phyloP scores from a whole-genome alignment of 2,113 vertebrate species.

The Centrocercus urophasianus region DNA sequence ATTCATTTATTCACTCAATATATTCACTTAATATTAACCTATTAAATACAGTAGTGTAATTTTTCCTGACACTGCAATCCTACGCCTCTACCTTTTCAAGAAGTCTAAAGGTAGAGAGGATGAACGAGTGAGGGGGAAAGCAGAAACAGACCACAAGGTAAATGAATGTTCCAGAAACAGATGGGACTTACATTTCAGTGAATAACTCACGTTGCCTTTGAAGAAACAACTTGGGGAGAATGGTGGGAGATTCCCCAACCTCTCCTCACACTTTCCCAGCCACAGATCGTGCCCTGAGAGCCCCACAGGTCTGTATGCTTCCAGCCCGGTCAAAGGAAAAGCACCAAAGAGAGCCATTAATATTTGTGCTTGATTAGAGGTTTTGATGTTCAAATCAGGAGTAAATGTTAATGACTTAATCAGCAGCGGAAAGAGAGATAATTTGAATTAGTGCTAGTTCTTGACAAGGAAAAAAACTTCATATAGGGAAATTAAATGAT shows the following conservation, averaged over 20 bases:
- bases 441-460: constrained; percentile 54
- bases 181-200: not conserved
- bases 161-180: not conserved
- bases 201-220: not conserved
- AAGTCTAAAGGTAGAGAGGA: not conserved
- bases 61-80: not conserved
- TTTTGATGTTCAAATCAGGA: constrained; percentile 58
- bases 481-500: constrained; percentile 1
- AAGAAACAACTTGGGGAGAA: not conserved
- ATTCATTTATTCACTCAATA: not conserved
- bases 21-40: not conserved
- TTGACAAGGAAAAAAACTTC: constrained; percentile 21
- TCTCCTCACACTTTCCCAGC: not conserved
- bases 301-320: rapidly evolving
- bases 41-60: not conserved
- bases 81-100: not conserved
- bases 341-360: constrained; percentile 31
- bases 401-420: constrained; percentile 70
- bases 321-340: not conserved
- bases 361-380: constrained; percentile 57
- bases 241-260: not conserved
- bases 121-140: not conserved
- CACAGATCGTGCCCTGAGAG: not conserved
- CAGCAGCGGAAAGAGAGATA: constrained; percentile 56
- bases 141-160: rapidly evolving